Conservation (phyloP, 2,113 vertebrate genomes). For the Myotis yumanensis region DNA sequence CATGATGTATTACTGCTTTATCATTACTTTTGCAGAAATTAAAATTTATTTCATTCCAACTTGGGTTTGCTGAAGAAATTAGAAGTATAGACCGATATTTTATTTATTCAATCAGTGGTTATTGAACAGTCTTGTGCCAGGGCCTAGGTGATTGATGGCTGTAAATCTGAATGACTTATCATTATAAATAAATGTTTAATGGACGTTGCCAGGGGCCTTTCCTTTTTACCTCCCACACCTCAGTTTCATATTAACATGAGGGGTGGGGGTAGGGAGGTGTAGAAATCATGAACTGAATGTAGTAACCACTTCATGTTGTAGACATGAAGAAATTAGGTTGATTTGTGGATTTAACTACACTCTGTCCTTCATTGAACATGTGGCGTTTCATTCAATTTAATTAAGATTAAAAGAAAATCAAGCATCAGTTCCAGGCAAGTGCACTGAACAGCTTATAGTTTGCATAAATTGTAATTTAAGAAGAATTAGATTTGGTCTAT, state of each 20-base stretch:
- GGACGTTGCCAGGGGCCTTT: background rate
- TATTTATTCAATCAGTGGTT: fast-evolving
- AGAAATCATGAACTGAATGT: background rate
- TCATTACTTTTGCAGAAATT: background rate
- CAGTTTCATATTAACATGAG: background rate
- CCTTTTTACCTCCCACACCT: background rate
- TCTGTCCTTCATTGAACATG: background rate
- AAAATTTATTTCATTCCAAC: background rate
- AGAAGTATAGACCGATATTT: background rate
- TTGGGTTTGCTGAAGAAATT: background rate
- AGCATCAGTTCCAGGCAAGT: background rate
- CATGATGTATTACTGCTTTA: background rate
- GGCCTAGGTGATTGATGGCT: background rate
- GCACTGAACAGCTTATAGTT: background rate
- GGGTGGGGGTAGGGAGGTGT: background rate
- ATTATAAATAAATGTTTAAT: conserved; percentile 9
- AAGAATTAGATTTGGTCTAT: background rate
- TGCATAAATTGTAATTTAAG: background rate
- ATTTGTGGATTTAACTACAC: background rate
- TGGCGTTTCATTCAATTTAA: background rate
- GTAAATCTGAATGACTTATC: background rate
- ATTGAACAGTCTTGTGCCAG: background rate
- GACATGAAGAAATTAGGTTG: background rate
- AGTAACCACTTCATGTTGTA: background rate
- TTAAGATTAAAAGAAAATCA: conserved; percentile 4